Conservation (phyloP, 2,113 vertebrate genomes). For the Origma solitaria region DNA sequence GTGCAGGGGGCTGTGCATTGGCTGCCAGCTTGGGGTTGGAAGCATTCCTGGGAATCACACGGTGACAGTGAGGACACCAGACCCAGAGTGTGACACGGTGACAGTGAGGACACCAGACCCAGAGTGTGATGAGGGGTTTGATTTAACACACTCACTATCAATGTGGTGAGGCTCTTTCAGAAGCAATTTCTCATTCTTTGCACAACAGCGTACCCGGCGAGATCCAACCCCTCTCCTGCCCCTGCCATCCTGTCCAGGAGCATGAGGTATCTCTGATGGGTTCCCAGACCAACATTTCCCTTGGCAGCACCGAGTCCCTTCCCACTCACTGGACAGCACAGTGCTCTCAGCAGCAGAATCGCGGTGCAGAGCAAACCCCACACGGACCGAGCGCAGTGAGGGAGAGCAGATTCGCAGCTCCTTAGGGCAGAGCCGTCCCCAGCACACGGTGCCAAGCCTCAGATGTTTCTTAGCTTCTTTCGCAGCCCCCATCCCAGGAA, state of each 20-base stretch:
- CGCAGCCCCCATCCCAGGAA: not conserved
- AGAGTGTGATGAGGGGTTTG: not conserved
- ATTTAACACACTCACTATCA: not conserved
- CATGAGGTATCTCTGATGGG: not conserved
- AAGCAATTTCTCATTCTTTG: not conserved
- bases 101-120: accelerated
- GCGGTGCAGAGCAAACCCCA: not conserved
- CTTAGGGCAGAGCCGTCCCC: not conserved
- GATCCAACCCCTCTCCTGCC: not conserved
- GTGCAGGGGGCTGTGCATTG: accelerated
- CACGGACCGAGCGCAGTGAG: accelerated
- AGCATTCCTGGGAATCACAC: not conserved
- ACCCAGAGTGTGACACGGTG: accelerated
- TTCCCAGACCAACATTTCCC: not conserved
- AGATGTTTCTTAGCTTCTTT: not conserved
- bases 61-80: accelerated
- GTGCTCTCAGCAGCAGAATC: not conserved
- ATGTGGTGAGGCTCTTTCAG: not conserved
- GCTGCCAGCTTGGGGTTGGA: not conserved
- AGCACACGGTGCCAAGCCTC: not conserved
- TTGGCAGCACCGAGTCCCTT: not conserved
- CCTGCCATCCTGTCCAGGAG: not conserved
- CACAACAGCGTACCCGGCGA: accelerated
- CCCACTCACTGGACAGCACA: not conserved
- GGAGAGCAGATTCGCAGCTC: not conserved